Evolutionary conservation across 2,113 vertebrate species (phyloP).

Genomic region (Solenodon paradoxus): DNA sequence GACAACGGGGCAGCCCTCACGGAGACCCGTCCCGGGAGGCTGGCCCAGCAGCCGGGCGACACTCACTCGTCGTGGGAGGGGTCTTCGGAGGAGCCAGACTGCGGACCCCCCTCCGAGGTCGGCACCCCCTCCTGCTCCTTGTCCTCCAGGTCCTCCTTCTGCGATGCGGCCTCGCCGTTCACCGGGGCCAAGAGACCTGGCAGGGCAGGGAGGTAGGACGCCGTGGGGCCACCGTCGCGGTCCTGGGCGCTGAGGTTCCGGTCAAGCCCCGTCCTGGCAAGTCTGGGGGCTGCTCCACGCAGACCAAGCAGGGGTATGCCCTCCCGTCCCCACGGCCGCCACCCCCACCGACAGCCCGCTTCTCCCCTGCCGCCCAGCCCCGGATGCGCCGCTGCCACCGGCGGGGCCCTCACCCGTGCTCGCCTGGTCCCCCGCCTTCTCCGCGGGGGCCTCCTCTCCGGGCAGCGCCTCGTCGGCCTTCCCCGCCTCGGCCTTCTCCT

Average conservation of each 20-base stretch:
- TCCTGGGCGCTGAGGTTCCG: not conserved
- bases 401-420: conserved; percentile 66
- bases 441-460: conserved; percentile 77
- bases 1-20: no score
- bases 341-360: fast-evolving
- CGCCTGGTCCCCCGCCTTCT: conserved; percentile 79
- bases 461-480: conserved; percentile 79
- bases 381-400: not conserved
- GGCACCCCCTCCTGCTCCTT: conserved; percentile 76
- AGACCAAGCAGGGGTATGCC: not conserved
- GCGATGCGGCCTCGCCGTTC: conserved; percentile 89
- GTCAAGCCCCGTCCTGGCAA: not conserved
- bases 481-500: conserved; percentile 82
- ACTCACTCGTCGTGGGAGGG: conserved; percentile 79
- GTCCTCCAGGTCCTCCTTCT: conserved; percentile 81
- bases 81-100: conserved; percentile 58
- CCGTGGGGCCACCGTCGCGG: no score
- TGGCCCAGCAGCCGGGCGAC: no score
- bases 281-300: not conserved
- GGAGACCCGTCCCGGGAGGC: no score
- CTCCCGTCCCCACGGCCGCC: not conserved
- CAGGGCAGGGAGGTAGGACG: not conserved
- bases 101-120: conserved; percentile 60
- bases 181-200: conserved; percentile 86
- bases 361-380: not conserved